Evolutionary conservation across 2,888 invertebrate genomes (phyloP), one percentile per base, ranked within the genome.

Genomic region (Galerucella nymphaeae): DNA sequence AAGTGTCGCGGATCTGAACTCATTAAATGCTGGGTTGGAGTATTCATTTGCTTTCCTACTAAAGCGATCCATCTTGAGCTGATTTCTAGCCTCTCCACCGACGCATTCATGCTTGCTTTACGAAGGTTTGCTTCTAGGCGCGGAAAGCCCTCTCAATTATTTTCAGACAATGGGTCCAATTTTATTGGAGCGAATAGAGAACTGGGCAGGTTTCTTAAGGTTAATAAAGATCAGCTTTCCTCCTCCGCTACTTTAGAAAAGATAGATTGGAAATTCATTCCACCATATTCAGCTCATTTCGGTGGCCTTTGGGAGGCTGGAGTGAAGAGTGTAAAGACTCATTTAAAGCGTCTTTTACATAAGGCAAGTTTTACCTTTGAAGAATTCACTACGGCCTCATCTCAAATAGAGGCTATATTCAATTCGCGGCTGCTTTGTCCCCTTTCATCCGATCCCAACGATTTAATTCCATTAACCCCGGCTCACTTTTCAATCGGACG

Each of bases 371-470:
- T 80, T 2, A 79, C 75, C 10, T 78, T 75, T 58, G 79, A 81
- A 67, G 80, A 83, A 62, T 74, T 82, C 23, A 45, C 55, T 13
- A 82, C 81, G 0, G 20, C 80, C 1, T 20, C 77, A 6, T 69
- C 67, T 16, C 78, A 81, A 23, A 23, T 23, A 23, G 42, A 42
- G 42, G 42, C 42, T 42, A 11, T 76, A 30, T 65, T 81, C 14
- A 83, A 83, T 73, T 81, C 80, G 10, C 62, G 81, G 20, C 82
- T 82, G 65, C 48, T 78, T 20, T 73, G 66, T 6, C 74, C 75
- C 50, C 30, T 78, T 14, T 71, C 70, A 18, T 53, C 70, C 11
- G 74, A 74, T 62, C 74, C 75, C 11, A 69, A 74, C 41, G 78
- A 76, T 66, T 50, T 69, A 8, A 45, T 38, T 23, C 72, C 75